phyloP scores from a whole-genome alignment of 2,113 vertebrate genomes.

The Microcebus tavaratra region DNA sequence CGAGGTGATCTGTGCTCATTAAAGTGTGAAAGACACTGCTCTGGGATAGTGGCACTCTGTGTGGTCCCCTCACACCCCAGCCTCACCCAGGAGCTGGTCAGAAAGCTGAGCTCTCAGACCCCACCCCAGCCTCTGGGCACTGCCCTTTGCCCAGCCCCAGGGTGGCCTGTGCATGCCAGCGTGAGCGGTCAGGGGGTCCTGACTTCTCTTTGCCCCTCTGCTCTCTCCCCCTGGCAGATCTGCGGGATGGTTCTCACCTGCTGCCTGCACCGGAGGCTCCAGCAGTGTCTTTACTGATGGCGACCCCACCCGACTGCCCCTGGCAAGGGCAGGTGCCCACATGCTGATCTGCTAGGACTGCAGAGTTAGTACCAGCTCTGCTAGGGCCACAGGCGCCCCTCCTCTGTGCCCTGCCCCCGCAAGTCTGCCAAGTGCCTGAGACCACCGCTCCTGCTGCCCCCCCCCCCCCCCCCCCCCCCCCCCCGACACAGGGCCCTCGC shows the following conservation, averaged over 20 bases:
- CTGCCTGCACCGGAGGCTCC: conserved; percentile 87
- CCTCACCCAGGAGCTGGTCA: background rate
- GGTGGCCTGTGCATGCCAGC: fast-evolving
- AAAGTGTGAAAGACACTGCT: background rate
- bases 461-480: background rate
- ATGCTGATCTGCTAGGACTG: background rate
- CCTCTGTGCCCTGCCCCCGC: background rate
- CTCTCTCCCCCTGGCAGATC: conserved; percentile 80
- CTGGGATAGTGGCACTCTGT: background rate
- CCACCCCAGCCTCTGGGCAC: background rate
- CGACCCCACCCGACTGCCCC: background rate
- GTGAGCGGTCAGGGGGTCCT: fast-evolving
- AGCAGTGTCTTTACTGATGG: conserved; percentile 84
- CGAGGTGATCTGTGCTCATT: fast-evolving
- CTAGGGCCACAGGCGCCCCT: background rate
- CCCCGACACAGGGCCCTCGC: background rate
- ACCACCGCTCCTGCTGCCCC: background rate
- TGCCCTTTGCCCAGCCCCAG: background rate
- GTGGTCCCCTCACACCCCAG: background rate
- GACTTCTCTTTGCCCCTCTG: background rate
- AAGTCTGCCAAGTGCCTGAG: background rate
- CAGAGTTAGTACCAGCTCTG: background rate
- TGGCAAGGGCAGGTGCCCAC: background rate
- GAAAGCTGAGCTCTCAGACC: background rate
- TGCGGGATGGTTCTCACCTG: conserved; percentile 90